Conservation (phyloP, 2,888 invertebrate genomes). For the Epinotia bilunana region DNA sequence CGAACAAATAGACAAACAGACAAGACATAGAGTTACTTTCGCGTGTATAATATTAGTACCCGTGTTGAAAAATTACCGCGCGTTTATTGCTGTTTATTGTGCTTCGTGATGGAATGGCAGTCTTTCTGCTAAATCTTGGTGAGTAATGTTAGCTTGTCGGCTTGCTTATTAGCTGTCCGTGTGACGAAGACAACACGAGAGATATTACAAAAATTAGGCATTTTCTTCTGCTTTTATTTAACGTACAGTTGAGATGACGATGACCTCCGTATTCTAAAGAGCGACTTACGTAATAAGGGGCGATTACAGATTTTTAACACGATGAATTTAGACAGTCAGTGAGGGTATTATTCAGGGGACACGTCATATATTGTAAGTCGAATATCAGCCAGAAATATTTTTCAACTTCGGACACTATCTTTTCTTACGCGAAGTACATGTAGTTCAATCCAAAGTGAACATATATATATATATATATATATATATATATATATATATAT, state of each 20-base stretch:
- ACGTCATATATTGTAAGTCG: too few relatives aligned
- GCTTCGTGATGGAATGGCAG: conserved; percentile 5
- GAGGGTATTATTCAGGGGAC: too few relatives aligned
- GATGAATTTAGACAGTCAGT: not conserved
- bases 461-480: too few relatives aligned
- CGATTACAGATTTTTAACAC: too few relatives aligned
- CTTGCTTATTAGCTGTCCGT: not conserved
- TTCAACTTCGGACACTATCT: too few relatives aligned
- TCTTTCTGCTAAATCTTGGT: conserved; percentile 2
- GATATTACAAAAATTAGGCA: not conserved
- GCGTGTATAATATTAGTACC: not conserved
- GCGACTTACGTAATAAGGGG: not conserved
- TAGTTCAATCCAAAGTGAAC: too few relatives aligned
- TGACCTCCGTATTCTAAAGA: not conserved
- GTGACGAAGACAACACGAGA: not conserved
- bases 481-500: not conserved
- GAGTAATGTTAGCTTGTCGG: conserved; percentile 4
- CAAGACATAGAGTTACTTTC: not conserved
- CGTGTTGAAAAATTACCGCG: conserved; percentile 8
- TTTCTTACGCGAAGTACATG: too few relatives aligned
- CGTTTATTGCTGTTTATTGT: conserved; percentile 9
- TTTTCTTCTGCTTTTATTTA: not conserved
- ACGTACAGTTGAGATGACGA: not conserved
- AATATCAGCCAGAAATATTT: too few relatives aligned
- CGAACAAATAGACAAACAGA: not conserved